Base-by-base conservation (phyloP, 1,140 invertebrate genomes). In the Euglossa dilemma region DNA sequence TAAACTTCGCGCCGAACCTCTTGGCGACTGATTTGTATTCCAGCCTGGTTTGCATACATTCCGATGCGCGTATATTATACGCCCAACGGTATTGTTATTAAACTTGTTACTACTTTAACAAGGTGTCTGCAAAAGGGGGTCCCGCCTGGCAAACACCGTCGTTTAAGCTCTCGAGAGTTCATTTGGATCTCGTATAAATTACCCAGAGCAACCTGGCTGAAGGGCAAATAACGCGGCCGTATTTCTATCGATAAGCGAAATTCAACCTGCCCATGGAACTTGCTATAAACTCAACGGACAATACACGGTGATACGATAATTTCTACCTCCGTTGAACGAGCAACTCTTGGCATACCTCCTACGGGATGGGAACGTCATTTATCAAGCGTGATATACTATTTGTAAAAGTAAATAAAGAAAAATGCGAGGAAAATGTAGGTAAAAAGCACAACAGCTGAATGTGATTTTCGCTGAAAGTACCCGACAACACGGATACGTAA, bases 21-120 rank as follows among this genome's bases (percentile, higher is more conserved):
- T 71, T 63, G 16, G 28, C 56, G 57, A 45, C 75, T 77, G 56
- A 77, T 77, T 66, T 83, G 80, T 82, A 82, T 71, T 70, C 75
- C 11, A 70, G 56, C 28, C 47, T 63, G 56, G 75, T 83, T 78
- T 67, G 75, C 64, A 71, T 83, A 36, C 71, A 63, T 71, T 77
- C 50, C 75, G 64, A 83, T 63, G 54, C 66, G 52, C 81, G 66
- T 83, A 50, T 36, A 75, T 76, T 76, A 76, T 67, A 70, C 54
- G 8, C 45, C 16, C 52, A 23, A 70, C 28, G 64, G 45, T 78
- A 70, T 83, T 77, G 74, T 83, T 63, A 61, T 70, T 78, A 83
- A 77, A 78, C 45, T 78, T 70, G 80, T 77, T 83, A 47, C 57
- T 52, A 59, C 66, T 70, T 78, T 78, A 76, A 75, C 52, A 67